These are phyloP conservation scores for Ascidia mentula DNA, from an alignment of 23 tunicate genomes.

Conservation along the genomic window DNA sequence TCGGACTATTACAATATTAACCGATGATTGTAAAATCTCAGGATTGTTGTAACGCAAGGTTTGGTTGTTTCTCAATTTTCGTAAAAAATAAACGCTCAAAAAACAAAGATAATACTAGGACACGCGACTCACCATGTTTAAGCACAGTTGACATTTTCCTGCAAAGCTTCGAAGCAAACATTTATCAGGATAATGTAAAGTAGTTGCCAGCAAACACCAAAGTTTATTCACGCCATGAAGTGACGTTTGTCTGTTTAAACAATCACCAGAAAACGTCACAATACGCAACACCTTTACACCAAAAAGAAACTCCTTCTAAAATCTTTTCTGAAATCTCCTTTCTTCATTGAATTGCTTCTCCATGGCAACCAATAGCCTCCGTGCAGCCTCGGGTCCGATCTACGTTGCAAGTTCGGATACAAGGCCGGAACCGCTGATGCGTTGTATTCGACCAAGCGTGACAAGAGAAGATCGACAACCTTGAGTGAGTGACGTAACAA, in stretches of 20 bases:
- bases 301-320: background rate
- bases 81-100: too few species aligned
- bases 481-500: background rate
- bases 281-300: background rate
- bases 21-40: too few species aligned
- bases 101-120: too few species aligned
- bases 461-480: slow-evolving; percentile 57
- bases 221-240: too few species aligned
- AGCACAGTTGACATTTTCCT: too few species aligned
- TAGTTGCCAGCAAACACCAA: too few species aligned
- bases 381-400: slow-evolving; percentile 39
- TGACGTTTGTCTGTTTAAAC: background rate
- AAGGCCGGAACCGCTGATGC: slow-evolving; percentile 48
- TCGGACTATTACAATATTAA: too few species aligned
- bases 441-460: slow-evolving; percentile 60
- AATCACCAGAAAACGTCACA: background rate
- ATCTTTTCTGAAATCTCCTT: background rate
- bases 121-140: too few species aligned
- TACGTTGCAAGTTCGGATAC: slow-evolving; percentile 18
- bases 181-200: too few species aligned
- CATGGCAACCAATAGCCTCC: slow-evolving; percentile 77
- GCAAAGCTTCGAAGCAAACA: too few species aligned
- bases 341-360: slow-evolving; percentile 1
- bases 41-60: too few species aligned
- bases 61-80: too few species aligned